phyloP scores from a whole-genome alignment of 2,113 vertebrate genomes.

The Alouatta palliata region DNA sequence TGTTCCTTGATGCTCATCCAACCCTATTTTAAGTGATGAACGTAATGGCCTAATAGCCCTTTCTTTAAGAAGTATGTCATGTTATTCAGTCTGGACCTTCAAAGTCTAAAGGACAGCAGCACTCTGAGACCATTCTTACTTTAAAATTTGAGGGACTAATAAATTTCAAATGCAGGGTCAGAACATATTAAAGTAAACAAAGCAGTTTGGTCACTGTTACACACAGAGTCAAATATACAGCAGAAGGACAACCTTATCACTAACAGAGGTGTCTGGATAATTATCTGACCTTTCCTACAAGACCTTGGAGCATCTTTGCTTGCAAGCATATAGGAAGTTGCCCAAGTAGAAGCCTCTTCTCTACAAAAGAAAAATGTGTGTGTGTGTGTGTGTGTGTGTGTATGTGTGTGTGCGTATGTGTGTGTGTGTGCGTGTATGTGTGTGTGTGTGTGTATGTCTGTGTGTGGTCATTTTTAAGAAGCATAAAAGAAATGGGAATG shows the following conservation, averaged over 20 bases:
- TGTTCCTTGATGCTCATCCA: conserved; percentile 44
- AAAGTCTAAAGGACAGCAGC: conserved; percentile 35
- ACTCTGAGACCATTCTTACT: neutral
- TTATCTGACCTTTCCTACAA: neutral
- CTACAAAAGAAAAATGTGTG: neutral
- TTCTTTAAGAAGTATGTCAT: conserved; percentile 33
- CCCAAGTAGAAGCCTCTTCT: neutral
- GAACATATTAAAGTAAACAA: neutral
- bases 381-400: too few relatives aligned
- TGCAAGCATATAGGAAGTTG: neutral
- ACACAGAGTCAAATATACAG: neutral
- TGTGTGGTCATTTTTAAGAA: neutral
- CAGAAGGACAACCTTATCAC: neutral
- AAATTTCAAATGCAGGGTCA: neutral
- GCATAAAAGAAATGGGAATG: neutral
- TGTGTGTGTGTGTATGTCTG: neutral
- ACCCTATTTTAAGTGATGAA: conserved; percentile 45
- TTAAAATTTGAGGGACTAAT: neutral
- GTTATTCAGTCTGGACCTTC: neutral
- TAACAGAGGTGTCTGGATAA: neutral
- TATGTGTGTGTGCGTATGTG: too few relatives aligned
- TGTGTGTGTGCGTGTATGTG: accelerated
- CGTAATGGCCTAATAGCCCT: conserved; percentile 16
- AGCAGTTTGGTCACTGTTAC: neutral
- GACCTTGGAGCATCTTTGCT: neutral